phyloP scores from a whole-genome alignment of 1,140 invertebrate genomes.

The Heliconius nattereri region DNA sequence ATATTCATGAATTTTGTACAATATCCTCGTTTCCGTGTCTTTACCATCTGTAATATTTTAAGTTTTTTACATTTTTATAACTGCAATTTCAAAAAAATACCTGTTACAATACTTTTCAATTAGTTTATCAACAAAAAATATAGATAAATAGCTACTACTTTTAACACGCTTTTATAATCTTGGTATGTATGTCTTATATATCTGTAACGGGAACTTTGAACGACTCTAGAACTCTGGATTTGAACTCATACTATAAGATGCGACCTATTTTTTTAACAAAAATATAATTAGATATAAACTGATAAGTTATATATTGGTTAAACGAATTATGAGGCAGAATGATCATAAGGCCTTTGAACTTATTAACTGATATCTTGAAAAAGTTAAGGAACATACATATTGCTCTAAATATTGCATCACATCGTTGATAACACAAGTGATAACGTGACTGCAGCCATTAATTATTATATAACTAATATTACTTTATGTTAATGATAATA shows the following conservation, averaged over 20 bases:
- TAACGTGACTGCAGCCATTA: background rate
- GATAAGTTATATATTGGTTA: background rate
- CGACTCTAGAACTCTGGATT: no score
- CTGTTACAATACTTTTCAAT: no score
- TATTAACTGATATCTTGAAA: background rate
- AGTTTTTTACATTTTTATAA: background rate
- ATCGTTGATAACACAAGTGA: background rate
- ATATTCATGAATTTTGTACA: conserved; percentile 94
- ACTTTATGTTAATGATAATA: background rate
- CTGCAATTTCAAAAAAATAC: background rate
- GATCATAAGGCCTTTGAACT: background rate
- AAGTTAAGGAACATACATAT: background rate
- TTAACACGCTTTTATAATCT: no score
- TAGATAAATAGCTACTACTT: no score
- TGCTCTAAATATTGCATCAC: conserved; percentile 5
- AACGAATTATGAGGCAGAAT: background rate
- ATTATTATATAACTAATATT: background rate
- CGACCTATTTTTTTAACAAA: no score
- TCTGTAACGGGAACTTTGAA: no score
- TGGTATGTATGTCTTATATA: no score
- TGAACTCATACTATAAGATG: no score
- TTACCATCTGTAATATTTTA: conserved; percentile 61
- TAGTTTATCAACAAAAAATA: no score
- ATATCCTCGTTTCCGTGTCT: conserved; percentile 81
- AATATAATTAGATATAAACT: background rate